Percentiles rank a stretch among this genome's conserved stretches.
Evolutionary conservation across 2,888 invertebrate species (phyloP).

Genomic region (Terebella lapidaria): DNA sequence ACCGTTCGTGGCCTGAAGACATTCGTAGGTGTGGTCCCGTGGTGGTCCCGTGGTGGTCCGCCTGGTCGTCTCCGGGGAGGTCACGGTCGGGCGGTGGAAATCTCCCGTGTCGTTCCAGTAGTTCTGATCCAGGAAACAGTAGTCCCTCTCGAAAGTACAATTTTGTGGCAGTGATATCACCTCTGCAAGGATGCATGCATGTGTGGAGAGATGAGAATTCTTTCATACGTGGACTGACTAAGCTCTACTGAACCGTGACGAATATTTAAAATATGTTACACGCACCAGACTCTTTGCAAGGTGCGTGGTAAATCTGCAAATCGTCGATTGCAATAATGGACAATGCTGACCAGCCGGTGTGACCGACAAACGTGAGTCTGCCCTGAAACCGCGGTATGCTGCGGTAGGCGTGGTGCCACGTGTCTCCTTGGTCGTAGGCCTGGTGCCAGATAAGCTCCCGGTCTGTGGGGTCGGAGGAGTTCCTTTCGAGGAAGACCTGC

Average conservation of each 20-base stretch:
- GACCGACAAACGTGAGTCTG: not conserved
- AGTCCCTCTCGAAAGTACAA: not conserved
- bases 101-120: not conserved
- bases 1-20: not conserved
- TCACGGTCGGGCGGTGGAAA: not conserved
- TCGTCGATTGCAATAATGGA: not conserved
- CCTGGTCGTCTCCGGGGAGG: not conserved
- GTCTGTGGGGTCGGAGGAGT: not conserved
- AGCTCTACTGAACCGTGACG: too few species aligned
- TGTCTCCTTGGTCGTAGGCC: not conserved
- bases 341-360: not conserved
- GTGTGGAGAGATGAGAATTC: too few species aligned
- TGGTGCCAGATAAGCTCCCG: not conserved
- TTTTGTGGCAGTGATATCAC: not conserved
- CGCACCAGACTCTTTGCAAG: not conserved
- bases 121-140: not conserved
- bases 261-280: too few species aligned
- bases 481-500: not conserved
- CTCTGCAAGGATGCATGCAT: not conserved
- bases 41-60: not conserved
- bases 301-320: not conserved
- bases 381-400: not conserved
- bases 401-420: not conserved
- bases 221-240: too few species aligned
- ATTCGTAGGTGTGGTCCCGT: not conserved